phyloP scores from a whole-genome alignment of 2,888 invertebrate species.

The Phaedon cochleariae region DNA sequence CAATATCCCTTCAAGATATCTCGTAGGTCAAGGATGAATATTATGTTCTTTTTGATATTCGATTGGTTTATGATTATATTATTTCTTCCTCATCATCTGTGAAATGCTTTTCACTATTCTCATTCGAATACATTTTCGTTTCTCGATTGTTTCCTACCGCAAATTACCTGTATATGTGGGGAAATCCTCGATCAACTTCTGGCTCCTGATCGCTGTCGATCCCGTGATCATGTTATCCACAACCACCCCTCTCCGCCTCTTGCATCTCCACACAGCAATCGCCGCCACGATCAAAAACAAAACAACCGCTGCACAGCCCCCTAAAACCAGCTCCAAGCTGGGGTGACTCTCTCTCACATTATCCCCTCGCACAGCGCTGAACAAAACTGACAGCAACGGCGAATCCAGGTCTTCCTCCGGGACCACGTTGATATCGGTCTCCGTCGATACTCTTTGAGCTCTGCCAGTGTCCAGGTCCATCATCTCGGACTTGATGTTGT shows the following conservation, averaged over 20 bases:
- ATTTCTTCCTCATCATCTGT: no score
- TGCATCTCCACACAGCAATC: slow-evolving; percentile 67
- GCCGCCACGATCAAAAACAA: slow-evolving; percentile 65
- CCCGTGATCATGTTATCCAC: slow-evolving; percentile 68
- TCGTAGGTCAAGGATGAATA: no score
- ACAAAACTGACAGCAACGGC: slow-evolving; percentile 68
- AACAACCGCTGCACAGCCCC: slow-evolving; percentile 67
- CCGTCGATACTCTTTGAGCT: slow-evolving; percentile 71
- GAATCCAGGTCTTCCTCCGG: slow-evolving; percentile 62
- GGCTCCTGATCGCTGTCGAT: slow-evolving; percentile 68
- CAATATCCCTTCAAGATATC: no score
- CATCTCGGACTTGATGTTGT: slow-evolving; percentile 71
- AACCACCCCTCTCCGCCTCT: slow-evolving; percentile 66
- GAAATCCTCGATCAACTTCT: slow-evolving; percentile 71
- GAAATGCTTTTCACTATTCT: no score
- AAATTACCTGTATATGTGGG: slow-evolving; percentile 51
- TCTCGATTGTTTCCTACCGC: not conserved
- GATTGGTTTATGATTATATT: no score
- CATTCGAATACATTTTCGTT: no score
- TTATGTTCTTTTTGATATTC: no score
- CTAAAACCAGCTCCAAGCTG: slow-evolving; percentile 68
- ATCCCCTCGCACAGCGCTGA: slow-evolving; percentile 71
- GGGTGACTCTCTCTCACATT: slow-evolving; percentile 66
- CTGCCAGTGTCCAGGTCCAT: slow-evolving; percentile 73
- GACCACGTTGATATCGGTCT: slow-evolving; percentile 68